Evolutionary conservation across 2,888 invertebrate species (phyloP), one percentile per base, ranked within the genome.

Genomic region (Idaea biselata): DNA sequence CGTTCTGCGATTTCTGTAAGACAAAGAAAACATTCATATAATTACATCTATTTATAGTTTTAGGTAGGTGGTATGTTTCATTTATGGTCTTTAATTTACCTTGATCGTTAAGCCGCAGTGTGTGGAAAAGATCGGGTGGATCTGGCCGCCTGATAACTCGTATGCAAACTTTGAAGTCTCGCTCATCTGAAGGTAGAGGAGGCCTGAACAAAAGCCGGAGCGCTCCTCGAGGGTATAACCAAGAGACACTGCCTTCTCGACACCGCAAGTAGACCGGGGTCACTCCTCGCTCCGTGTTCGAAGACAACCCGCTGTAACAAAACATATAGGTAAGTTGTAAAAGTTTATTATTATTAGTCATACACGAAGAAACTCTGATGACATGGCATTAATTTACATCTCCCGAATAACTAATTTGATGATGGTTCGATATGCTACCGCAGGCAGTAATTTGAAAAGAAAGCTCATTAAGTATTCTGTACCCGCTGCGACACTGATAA

Each of bases 241-340:
- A 96, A n/a, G 94, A 93, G 14, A 97, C 94, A 18, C 91, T 88
- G 31, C 96, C 96, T 66, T 95, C 95, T 18, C 95, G 93, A 78
- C 96, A 96, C 32, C 96, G 93, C 60, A 96, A 93, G 87, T 96
- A 96, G 54, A 96, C 95, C 0, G 96, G 96, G 54, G 95, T 95
- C 59, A 96, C 96, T 3, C 95, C 96, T 62, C 95, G 93, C 64
- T 93, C 94, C 7, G 88, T 79, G 67, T 76, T 79, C 31, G 85
- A 77, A 16, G 91, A 83, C 69, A 94, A 80, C 6, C 95, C 95
- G 79, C 95, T 95, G 89, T 54, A 94, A 94, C 67, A 82, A 74
- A 58, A 44, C 44, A 33, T 33, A 33, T 44, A 44, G 44, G 44
- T 44, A 44, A 44, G 44, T 44, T 14, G 44, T 44, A 14, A 44